These are phyloP conservation scores for Vipera latastei DNA, from an alignment of 2,797 vertebrate genomes.

Conservation along the genomic window DNA sequence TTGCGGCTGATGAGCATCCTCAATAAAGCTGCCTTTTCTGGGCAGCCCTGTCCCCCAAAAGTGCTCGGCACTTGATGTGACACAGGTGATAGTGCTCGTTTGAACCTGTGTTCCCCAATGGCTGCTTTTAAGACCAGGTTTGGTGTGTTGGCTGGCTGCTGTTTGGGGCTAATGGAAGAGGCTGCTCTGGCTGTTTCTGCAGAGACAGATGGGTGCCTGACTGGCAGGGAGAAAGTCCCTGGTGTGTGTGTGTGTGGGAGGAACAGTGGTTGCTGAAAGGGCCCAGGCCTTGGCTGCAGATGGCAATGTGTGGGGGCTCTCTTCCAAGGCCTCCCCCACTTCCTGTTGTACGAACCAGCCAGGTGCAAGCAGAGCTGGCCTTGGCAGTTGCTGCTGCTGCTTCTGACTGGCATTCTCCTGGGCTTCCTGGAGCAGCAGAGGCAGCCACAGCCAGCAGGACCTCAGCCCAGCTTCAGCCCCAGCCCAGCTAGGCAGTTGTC, in stretches of 20 bases:
- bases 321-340: not conserved
- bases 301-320: no score
- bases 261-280: no score
- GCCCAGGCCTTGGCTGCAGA: not conserved
- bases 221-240: not conserved
- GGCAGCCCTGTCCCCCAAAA: not conserved
- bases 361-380: no score
- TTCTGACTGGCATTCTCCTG: not conserved
- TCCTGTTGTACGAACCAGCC: not conserved
- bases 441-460: no score
- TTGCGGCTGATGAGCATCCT: not conserved
- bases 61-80: not conserved
- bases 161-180: not conserved
- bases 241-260: no score
- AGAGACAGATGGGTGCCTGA: no score
- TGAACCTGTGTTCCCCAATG: not conserved
- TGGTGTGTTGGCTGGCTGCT: not conserved
- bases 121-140: not conserved
- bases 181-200: not conserved
- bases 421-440: no score
- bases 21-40: not conserved
- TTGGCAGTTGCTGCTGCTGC: no score
- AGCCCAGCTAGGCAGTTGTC: no score
- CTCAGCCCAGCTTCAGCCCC: no score
- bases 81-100: not conserved